Conservation (phyloP, 2,888 invertebrate genomes). For the Altica lythri region DNA sequence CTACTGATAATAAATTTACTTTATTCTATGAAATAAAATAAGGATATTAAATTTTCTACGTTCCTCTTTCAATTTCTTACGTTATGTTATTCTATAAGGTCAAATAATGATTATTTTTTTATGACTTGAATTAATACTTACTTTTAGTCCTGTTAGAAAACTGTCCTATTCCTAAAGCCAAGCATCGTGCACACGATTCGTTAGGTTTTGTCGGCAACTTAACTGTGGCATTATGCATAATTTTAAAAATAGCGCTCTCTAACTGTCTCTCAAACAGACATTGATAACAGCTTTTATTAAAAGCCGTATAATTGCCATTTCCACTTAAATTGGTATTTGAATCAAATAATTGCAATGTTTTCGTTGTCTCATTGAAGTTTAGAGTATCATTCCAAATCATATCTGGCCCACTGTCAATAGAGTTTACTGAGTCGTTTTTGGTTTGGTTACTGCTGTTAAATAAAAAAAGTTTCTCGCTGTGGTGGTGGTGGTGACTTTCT, state of each 20-base stretch:
- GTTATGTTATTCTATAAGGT: no score
- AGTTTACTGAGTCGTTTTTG: background rate
- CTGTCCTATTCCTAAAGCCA: background rate
- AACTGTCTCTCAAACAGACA: conserved; percentile 3
- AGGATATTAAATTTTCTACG: no score
- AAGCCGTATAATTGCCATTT: background rate
- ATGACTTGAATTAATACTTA: no score
- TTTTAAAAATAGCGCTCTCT: conserved; percentile 4
- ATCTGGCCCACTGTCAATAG: background rate
- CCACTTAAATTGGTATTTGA: background rate
- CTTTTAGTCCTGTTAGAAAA: conserved; percentile 10
- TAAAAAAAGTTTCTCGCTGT: background rate
- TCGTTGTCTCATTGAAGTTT: background rate
- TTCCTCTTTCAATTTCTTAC: no score
- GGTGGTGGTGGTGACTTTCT: background rate
- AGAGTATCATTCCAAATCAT: background rate
- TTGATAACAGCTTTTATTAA: conserved; percentile 1
- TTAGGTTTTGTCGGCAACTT: background rate
- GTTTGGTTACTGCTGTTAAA: no score
- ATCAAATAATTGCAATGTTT: no score
- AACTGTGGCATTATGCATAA: background rate
- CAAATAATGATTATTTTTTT: no score
- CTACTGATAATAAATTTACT: no score
- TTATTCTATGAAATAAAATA: no score
- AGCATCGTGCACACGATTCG: conserved; percentile 7